Evolutionary conservation across 2,113 vertebrate species (phyloP).

Genomic region (Choloepus hoffmanni): DNA sequence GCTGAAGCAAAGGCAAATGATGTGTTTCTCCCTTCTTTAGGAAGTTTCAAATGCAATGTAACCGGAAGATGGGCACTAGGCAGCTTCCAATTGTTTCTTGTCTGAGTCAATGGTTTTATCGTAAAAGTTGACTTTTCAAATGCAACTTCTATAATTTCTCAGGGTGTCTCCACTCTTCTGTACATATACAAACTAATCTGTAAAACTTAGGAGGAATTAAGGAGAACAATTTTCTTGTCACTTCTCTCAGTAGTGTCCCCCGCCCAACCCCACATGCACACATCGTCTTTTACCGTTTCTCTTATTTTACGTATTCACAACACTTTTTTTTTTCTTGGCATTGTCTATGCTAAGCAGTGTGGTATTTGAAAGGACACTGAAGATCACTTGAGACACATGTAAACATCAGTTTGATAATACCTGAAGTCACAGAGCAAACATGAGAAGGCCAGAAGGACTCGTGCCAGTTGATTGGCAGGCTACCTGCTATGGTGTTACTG

Average conservation of each 20-base stretch:
- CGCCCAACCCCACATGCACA: accelerated
- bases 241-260: not conserved
- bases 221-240: not conserved
- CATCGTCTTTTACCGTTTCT: not conserved
- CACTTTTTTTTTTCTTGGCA: not conserved
- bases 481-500: not conserved
- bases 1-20: not conserved
- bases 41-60: not conserved
- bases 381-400: conserved; percentile 6
- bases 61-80: not conserved
- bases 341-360: not conserved
- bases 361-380: conserved; percentile 33
- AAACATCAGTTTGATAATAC: conserved; percentile 1
- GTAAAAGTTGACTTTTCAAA: not conserved
- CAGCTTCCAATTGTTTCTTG: not conserved
- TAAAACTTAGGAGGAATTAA: not conserved
- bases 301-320: not conserved
- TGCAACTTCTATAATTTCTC: not conserved
- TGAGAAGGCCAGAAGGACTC: not conserved
- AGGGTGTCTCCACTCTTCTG: not conserved
- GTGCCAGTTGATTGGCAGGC: not conserved
- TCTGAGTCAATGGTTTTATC: not conserved
- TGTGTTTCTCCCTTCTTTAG: not conserved
- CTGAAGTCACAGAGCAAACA: not conserved
- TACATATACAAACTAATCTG: not conserved